Conservation (phyloP, 2,113 vertebrate species). For the Cryptotis parvus region DNA sequence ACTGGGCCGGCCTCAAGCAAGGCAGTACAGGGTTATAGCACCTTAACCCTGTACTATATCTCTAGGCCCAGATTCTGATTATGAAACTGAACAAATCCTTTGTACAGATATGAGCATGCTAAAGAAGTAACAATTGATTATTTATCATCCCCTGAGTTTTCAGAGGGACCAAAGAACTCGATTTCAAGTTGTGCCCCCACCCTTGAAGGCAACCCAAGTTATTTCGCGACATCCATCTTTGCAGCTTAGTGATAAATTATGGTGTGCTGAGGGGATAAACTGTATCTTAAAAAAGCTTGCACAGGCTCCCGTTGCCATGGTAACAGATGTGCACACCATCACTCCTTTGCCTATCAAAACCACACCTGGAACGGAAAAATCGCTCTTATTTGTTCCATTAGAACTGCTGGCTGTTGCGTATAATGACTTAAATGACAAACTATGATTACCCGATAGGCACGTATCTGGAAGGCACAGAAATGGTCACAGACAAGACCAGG, state of each 20-base stretch:
- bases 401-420: constrained; percentile 66
- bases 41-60: too few species aligned
- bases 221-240: constrained; percentile 88
- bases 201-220: constrained; percentile 87
- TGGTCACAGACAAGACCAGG: not conserved
- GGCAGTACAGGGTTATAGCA: too few species aligned
- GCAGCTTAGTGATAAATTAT: constrained; percentile 91
- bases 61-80: not conserved
- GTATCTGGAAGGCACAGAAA: constrained; percentile 9
- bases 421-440: constrained; percentile 58
- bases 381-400: constrained; percentile 74
- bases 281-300: constrained; percentile 88
- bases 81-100: constrained; percentile 46
- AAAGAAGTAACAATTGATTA: constrained; percentile 69
- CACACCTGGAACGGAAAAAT: constrained; percentile 84
- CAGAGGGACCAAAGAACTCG: constrained; percentile 83
- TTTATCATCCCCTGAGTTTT: constrained; percentile 70
- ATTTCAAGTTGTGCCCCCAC: constrained; percentile 87
- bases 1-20: not conserved
- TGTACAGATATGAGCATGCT: not conserved
- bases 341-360: constrained; percentile 92
- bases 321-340: constrained; percentile 90
- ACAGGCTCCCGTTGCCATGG: constrained; percentile 90
- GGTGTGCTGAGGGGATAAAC: constrained; percentile 91
- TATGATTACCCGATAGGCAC: constrained; percentile 11